Percentiles rank a stretch among this genome's conserved stretches.
Evolutionary conservation across 2,888 invertebrate species (phyloP).

Genomic region (Stenurella melanura): DNA sequence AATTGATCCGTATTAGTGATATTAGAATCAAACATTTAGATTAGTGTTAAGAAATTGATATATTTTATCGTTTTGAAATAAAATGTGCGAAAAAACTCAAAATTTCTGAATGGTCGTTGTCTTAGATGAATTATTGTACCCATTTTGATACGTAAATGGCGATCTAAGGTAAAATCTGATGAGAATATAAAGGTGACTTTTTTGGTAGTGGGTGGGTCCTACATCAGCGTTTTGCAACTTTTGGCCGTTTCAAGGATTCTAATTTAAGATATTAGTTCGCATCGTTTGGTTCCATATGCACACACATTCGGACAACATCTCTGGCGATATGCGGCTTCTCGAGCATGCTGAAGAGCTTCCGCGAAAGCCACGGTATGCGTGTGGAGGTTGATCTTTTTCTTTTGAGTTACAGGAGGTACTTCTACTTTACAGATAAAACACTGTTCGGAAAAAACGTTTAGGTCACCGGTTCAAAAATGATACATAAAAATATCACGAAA

Average conservation of each 20-base stretch:
- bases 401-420: slow-evolving; percentile 71
- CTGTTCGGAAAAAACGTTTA: slow-evolving; percentile 75
- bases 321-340: slow-evolving; percentile 60
- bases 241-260: slow-evolving; percentile 68
- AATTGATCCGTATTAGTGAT: slow-evolving; percentile 49
- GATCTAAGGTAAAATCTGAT: slow-evolving; percentile 33
- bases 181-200: slow-evolving; percentile 27
- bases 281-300: slow-evolving; percentile 73
- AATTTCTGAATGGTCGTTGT: slow-evolving; percentile 11
- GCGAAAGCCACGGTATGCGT: slow-evolving; percentile 62
- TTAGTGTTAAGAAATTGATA: slow-evolving; percentile 54
- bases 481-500: slow-evolving; percentile 77
- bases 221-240: slow-evolving; percentile 56
- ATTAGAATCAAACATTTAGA: slow-evolving; percentile 57
- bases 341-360: slow-evolving; percentile 51
- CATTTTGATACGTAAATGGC: slow-evolving; percentile 4
- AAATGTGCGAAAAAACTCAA: slow-evolving; percentile 38
- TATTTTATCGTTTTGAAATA: slow-evolving; percentile 53
- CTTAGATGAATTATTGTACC: neutral
- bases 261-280: slow-evolving; percentile 62
- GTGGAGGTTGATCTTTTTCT: slow-evolving; percentile 67
- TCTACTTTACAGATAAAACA: slow-evolving; percentile 70
- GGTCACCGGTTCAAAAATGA: slow-evolving; percentile 76
- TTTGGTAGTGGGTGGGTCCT: slow-evolving; percentile 37
- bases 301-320: slow-evolving; percentile 72